Conservation (phyloP, 2,797 vertebrate species). For the Buceros bicornis region DNA sequence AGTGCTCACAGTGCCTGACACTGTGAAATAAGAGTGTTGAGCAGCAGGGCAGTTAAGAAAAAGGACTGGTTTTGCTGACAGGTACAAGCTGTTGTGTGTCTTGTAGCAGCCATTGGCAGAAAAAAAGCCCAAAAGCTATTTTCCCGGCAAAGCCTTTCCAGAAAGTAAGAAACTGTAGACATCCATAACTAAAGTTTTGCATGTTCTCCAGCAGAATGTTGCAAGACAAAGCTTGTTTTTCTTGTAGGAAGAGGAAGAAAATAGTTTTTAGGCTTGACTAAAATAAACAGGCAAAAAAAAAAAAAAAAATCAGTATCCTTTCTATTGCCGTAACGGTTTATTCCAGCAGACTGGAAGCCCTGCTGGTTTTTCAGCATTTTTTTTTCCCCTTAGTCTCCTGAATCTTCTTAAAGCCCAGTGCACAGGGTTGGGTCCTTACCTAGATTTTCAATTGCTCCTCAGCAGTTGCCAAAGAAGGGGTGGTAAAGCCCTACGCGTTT, state of each 20-base stretch:
- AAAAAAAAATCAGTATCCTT: not conserved
- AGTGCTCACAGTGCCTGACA: slow-evolving; percentile 70
- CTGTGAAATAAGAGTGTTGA: slow-evolving; percentile 66
- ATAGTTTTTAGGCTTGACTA: not conserved
- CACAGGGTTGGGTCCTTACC: not conserved
- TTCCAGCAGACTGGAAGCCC: not conserved
- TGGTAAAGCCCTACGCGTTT: not conserved
- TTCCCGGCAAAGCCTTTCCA: not conserved
- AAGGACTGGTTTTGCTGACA: slow-evolving; percentile 54
- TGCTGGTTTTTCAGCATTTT: not conserved
- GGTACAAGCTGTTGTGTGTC: slow-evolving; percentile 41
- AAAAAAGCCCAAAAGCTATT: not conserved
- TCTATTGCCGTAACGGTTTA: not conserved
- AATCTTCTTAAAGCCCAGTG: not conserved
- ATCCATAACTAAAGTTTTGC: not conserved
- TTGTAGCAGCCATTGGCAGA: not conserved
- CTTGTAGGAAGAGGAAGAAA: not conserved
- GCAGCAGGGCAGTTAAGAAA: slow-evolving; percentile 53
- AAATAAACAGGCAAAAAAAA: not conserved
- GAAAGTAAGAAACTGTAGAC: not conserved
- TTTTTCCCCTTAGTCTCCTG: not conserved
- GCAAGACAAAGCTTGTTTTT: not conserved
- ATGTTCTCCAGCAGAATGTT: not conserved
- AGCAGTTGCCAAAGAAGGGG: not conserved
- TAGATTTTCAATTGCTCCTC: not conserved